These are phyloP conservation scores for Platysternon megacephalum DNA, from an alignment of 2,113 vertebrate genomes.

Conservation along the genomic window DNA sequence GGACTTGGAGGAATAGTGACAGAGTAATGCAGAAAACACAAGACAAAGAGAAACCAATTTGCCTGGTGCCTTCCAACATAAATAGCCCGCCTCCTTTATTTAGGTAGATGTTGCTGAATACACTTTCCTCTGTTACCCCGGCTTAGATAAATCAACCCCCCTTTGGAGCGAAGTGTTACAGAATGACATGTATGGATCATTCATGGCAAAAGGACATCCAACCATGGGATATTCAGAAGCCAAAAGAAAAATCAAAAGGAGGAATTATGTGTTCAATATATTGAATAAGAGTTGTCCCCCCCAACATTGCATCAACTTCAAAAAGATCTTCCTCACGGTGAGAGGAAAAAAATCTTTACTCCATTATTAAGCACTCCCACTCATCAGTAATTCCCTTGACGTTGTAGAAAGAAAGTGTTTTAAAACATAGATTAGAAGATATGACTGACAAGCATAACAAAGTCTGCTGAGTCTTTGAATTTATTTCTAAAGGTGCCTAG, in stretches of 20 bases:
- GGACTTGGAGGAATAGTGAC: conserved; percentile 5
- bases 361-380: not conserved
- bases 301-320: not conserved
- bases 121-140: not conserved
- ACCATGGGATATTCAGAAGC: not conserved
- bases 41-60: conserved; percentile 50
- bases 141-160: not conserved
- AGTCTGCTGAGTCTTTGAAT: conserved; percentile 40
- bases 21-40: not conserved
- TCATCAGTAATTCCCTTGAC: conserved; percentile 30
- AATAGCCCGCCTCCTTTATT: not conserved
- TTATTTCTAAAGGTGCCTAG: conserved; percentile 5
- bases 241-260: not conserved
- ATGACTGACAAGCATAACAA: conserved; percentile 48
- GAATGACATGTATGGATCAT: not conserved
- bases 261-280: not conserved
- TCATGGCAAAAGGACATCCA: not conserved
- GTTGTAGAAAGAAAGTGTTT: conserved; percentile 28
- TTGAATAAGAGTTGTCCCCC: not conserved
- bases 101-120: not conserved
- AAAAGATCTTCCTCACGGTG: not conserved
- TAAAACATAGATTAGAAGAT: conserved; percentile 36
- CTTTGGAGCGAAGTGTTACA: not conserved
- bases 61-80: conserved; percentile 28
- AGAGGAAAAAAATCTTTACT: not conserved